These are phyloP conservation scores for Trididemnum miniatum DNA, from an alignment of 23 tunicate genomes.

Conservation along the genomic window DNA sequence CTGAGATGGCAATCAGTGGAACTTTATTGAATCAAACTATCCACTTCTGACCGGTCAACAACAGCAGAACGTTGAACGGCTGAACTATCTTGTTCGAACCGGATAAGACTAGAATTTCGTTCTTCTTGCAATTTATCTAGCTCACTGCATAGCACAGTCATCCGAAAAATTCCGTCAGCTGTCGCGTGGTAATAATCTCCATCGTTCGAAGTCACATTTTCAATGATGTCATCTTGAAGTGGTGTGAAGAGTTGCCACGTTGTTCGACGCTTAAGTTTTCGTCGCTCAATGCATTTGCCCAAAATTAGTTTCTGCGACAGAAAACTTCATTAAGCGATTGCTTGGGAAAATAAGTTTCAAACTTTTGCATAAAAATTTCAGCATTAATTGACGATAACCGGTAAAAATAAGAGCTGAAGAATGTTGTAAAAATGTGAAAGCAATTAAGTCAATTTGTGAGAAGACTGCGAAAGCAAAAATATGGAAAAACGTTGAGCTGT, in stretches of 20 bases:
- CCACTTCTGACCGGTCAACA: no score
- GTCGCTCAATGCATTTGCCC: slow-evolving; percentile 21
- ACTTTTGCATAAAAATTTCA: background rate
- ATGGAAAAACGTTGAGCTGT: no score
- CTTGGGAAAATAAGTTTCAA: background rate
- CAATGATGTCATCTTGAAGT: background rate
- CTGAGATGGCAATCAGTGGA: no score
- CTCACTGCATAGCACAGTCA: slow-evolving; percentile 2
- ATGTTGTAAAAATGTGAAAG: no score
- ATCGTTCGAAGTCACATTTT: slow-evolving; percentile 6
- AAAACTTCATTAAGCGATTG: background rate
- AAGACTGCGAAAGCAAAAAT: no score
- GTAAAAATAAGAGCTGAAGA: no score
- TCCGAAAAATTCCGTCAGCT: slow-evolving; percentile 14
- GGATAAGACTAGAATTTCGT: background rate
- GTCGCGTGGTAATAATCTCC: slow-evolving; percentile 20
- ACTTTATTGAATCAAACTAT: no score
- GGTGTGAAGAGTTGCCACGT: slow-evolving; percentile 6
- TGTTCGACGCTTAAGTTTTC: background rate
- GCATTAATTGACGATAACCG: no score
- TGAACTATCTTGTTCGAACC: background rate
- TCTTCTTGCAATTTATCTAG: slow-evolving; percentile 1
- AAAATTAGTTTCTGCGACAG: slow-evolving; percentile 17
- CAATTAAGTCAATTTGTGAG: no score
- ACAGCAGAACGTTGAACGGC: no score